Evolutionary conservation across 2,888 invertebrate genomes (phyloP).

Genomic region (Hemaris fuciformis): DNA sequence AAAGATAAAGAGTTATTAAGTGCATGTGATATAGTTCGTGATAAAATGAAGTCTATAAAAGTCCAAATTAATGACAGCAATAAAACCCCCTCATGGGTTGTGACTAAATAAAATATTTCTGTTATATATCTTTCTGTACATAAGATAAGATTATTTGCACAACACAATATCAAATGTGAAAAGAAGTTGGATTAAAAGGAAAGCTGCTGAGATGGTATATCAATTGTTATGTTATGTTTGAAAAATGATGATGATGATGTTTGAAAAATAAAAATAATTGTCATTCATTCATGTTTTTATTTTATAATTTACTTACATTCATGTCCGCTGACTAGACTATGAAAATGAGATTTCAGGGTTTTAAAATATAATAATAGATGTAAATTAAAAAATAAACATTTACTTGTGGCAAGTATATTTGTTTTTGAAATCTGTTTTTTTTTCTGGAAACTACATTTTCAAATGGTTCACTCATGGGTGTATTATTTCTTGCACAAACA

Average conservation of each 20-base stretch:
- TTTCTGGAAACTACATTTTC: conserved; percentile 15
- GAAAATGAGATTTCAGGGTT: conserved; percentile 41
- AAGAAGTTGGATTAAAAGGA: no score
- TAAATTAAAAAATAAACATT: conserved; percentile 37
- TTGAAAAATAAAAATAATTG: conserved; percentile 2
- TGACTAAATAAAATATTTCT: conserved; percentile 41
- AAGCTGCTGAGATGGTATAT: neutral
- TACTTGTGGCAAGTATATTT: conserved; percentile 47
- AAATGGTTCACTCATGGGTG: neutral
- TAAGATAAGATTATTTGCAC: no score
- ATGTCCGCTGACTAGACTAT: conserved; percentile 55
- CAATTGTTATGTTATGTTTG: neutral
- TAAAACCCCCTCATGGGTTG: conserved; percentile 82
- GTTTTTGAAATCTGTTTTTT: conserved; percentile 25
- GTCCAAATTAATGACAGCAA: conserved; percentile 86
- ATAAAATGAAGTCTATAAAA: conserved; percentile 82
- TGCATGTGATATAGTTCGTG: conserved; percentile 86
- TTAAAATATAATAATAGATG: conserved; percentile 22
- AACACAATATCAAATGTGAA: neutral
- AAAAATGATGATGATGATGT: neutral
- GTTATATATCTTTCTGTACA: no score
- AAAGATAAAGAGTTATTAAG: conserved; percentile 83
- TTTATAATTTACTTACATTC: conserved; percentile 46
- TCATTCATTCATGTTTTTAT: conserved; percentile 44
- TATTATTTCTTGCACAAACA: neutral